These are phyloP conservation scores for Myoxocephalus aenaeus DNA, from an alignment of 2,797 vertebrate genomes.

Conservation along the genomic window DNA sequence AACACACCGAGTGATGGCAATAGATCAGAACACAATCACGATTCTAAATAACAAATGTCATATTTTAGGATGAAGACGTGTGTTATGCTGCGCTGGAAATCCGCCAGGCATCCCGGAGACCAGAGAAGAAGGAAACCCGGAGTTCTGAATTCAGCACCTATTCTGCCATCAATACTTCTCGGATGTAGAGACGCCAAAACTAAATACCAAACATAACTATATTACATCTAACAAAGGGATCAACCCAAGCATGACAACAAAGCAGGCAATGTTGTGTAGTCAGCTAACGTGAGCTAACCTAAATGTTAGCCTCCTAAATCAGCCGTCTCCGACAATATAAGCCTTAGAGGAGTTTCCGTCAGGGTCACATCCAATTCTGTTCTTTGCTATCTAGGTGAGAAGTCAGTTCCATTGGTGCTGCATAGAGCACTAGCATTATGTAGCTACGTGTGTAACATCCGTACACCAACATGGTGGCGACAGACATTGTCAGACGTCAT, in stretches of 20 bases:
- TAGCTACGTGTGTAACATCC: background rate
- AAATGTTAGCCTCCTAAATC: too few relatives aligned
- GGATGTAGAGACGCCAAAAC: background rate
- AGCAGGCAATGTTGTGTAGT: too few relatives aligned
- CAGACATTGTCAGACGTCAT: background rate
- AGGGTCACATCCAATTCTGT: too few relatives aligned
- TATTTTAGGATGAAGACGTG: slow-evolving; percentile 59
- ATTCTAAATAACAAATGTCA: slow-evolving; percentile 16
- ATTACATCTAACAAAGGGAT: background rate
- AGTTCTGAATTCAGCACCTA: slow-evolving; percentile 57
- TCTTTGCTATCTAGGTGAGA: background rate
- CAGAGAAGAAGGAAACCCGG: slow-evolving; percentile 30
- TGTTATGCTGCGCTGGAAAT: slow-evolving; percentile 60
- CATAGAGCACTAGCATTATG: background rate
- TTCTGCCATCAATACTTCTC: slow-evolving; percentile 47
- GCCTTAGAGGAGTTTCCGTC: too few relatives aligned
- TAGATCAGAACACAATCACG: background rate
- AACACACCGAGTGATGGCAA: background rate
- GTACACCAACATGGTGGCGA: background rate
- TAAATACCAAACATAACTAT: background rate
- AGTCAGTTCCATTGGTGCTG: background rate
- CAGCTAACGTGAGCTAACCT: too few relatives aligned
- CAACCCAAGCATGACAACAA: background rate
- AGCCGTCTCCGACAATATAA: too few relatives aligned
- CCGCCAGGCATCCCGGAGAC: slow-evolving; percentile 30